Base-by-base conservation (phyloP, 1,140 invertebrate genomes). In the Pogonomyrmex californicus region DNA sequence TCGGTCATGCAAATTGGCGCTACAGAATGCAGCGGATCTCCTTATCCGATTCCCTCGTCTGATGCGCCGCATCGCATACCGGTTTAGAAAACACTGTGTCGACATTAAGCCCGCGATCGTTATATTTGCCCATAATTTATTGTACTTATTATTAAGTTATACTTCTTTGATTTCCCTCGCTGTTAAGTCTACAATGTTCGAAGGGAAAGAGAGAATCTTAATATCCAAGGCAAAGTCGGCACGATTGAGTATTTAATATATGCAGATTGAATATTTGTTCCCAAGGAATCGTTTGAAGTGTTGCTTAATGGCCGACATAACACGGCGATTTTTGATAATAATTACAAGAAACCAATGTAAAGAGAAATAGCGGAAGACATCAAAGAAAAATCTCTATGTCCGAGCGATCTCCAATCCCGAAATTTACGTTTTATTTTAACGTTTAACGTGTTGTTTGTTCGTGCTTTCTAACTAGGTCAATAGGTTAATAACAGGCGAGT, bases 1-100 rank as follows among this genome's bases (percentile, higher is more conserved):
- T 90, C 89, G 90, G 87, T 88, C 90, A 91, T 91, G 90, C 89
- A 91, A 91, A 91, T 91, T 91, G 82, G 81, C 86, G 77, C 36
- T 79, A 73, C 62, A 60, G 85, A 90, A 77, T 68, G 56, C 51
- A 9, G 54, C 63, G 33, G 58, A 60, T 83, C 44, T 60, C 56
- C 47, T 70, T 75, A 41, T n/a, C 33, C 76, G 76, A 65, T 65
- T 60, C 17, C 51, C 23, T 30, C 66, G 54, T n/a, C 9, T 44
- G n/a, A 49, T 38, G 49, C 51, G 56, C 23, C 79, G 51, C 38
- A 66, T 17, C n/a, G 4, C 30, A 83, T 83, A 83, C 79, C 68
- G 68, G 68, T 83, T 83, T 62, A 63, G 68, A 49, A 75, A 83
- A 82, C 66, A 82, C 51, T 60, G 38, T 58, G 73, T 82, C 68